Evolutionary conservation across 2,797 vertebrate genomes (phyloP), one percentile per base, ranked within the genome.

Genomic region (Crocidura indochinensis): DNA sequence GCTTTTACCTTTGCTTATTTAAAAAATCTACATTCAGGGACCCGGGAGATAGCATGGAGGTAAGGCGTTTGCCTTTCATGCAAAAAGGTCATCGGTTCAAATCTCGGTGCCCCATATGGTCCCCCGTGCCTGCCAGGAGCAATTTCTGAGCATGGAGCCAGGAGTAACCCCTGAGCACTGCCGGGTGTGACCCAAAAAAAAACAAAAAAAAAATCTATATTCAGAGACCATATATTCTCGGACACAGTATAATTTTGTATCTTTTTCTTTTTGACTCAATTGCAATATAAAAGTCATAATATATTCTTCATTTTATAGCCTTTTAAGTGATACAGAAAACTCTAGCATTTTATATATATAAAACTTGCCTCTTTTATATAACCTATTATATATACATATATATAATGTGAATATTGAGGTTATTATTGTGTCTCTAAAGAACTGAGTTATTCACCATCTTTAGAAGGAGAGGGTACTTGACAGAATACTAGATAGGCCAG

Each of bases 351-450:
- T 38, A 38, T 38, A 38, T 38, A 38, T 38, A 38, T 38, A 38
- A 38, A 38, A 38, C 38, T 38, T 38, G 38, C 38, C 38, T 38
- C 71, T 62, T n/a, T 67, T 27, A 27, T 27, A 60, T 14, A 88
- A 31, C 0, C 0, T 29, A 53, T 53, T 69, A 38, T 1, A 0
- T 4, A 46, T 0, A 24, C 38, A 38, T 1, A 0, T 4, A 46
- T 0, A 24, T 3, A 56, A 27, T 19, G 46, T 80, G 46, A 24
- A 69, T 76, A 38, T 65, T 62, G 14, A 62, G 9, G 7, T 1
- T 73, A 69, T 77, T 10, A 80, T 8, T 65, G 7, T 22, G 2
- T 26, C 22, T 15, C 1, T 19, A 62, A 72, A 49, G 7, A 79
- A 2, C 10, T 49, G 56, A 82, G 8, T 24, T 0, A 20, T 64